Percentiles rank a stretch among this genome's conserved stretches.
Evolutionary conservation across 2,888 invertebrate genomes (phyloP).

Genomic region (Parnassius glacialis): DNA sequence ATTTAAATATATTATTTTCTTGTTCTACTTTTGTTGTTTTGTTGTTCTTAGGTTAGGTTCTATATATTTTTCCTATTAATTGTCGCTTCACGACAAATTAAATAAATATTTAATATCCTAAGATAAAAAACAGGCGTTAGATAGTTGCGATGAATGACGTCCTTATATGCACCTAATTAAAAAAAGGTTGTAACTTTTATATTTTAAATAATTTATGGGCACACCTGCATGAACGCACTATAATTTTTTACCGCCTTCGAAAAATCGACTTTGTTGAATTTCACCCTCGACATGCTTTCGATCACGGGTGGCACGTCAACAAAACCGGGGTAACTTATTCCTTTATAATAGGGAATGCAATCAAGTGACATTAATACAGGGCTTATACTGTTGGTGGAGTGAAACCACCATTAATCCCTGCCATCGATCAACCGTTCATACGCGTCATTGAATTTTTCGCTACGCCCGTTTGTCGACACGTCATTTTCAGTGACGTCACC

Average conservation of each 20-base stretch:
- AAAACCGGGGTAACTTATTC: background rate
- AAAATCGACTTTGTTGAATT: slow-evolving; percentile 21
- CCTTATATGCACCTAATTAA: too few relatives aligned
- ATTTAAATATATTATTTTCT: too few relatives aligned
- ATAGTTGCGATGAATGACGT: too few relatives aligned
- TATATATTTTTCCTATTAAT: too few relatives aligned
- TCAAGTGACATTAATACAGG: background rate
- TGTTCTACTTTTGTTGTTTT: too few relatives aligned
- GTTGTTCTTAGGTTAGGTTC: too few relatives aligned
- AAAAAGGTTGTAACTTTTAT: too few relatives aligned
- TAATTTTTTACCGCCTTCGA: slow-evolving; percentile 3
- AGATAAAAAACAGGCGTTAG: too few relatives aligned
- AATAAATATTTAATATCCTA: too few relatives aligned
- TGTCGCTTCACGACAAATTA: too few relatives aligned
- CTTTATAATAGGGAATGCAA: background rate
- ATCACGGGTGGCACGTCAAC: background rate
- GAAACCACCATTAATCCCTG: slow-evolving; percentile 49
- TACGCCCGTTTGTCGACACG: slow-evolving; percentile 19
- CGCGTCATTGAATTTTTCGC: slow-evolving; percentile 27
- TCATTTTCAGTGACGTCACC: slow-evolving; percentile 23
- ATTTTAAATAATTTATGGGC: slow-evolving; percentile 1
- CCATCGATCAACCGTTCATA: slow-evolving; percentile 36
- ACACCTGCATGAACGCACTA: slow-evolving; percentile 1
- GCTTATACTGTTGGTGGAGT: slow-evolving; percentile 33
- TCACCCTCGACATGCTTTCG: slow-evolving; percentile 9